Conservation (phyloP, 2,113 vertebrate species). For the Perca flavescens region DNA sequence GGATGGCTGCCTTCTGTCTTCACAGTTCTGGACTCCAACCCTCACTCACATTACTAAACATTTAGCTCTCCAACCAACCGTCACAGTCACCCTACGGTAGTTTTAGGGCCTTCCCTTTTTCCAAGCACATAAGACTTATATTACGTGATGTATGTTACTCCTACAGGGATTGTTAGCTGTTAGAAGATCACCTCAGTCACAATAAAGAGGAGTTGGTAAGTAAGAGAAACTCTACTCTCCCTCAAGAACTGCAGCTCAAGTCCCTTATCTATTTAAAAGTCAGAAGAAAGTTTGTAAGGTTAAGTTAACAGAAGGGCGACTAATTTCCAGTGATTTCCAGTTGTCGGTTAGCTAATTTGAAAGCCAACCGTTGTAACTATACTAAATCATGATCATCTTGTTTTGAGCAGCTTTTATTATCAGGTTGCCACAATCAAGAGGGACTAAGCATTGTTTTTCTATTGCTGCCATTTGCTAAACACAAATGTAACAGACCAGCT, state of each 20-base stretch:
- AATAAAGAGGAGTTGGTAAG: no score
- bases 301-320: no score
- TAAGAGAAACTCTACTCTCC: no score
- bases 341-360: not conserved
- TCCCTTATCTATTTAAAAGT: no score
- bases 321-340: not conserved
- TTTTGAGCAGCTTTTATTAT: not conserved
- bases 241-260: no score
- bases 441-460: not conserved
- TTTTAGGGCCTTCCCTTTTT: not conserved
- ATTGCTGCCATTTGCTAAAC: not conserved
- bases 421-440: not conserved
- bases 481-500: not conserved
- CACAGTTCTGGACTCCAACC: not conserved
- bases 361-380: not conserved
- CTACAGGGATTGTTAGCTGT: not conserved
- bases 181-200: no score
- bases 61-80: conserved; percentile 12
- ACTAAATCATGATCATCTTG: not conserved
- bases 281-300: no score
- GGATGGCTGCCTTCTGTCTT: conserved; percentile 26
- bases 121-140: not conserved
- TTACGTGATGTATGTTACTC: not conserved
- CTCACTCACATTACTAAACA: not conserved
- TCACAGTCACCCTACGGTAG: not conserved